Base-by-base conservation (phyloP, 2,797 vertebrate species). In the Pitangus sulphuratus region DNA sequence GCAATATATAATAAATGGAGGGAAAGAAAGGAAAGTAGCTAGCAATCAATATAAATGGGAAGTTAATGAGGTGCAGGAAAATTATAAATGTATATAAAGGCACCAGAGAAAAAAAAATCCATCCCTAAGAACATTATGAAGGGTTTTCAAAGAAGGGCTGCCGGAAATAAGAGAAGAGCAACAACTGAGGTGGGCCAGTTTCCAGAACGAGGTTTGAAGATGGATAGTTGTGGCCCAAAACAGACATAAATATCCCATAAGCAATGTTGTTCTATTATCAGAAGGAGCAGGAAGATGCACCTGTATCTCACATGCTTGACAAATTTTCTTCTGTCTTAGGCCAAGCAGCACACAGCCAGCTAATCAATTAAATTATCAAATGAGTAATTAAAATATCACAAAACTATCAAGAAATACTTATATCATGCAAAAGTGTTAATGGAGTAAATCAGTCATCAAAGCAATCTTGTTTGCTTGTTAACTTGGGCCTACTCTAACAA, bases 21-120 rank as follows among this genome's bases (percentile, higher is more conserved):
- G 31, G 42, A 4, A 45, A 64, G 77, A 96, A 91, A 62, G 30
- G 48, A 92, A 93, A 95, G 89, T 81, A 96, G 72, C 35, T 69
- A 88, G 48, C 48, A 80, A 96, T 96, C 95, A 91, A 96, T 97
- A 95, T 82, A 93, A 96, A 96, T 93, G 83, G 92, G 91, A 96
- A 90, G 74, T 95, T 96, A 97, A 95, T 95, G 89, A 91, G 74
- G 70, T 93, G 79, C 83, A 93, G 89, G 91, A 93, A 91, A 96
- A 88, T 76, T 95, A 90, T 64, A 83, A 89, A 93, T 77, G 18
- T 61, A 50, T 76, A 74, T 62, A 70, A 82, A 94, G 53, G 39
- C 91, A 93, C 62, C 15, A 89, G 89, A 91, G 51, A 68, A 90
- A 84, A 90, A 84, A 92, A 81, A 91, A 93, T 42, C 24, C 26